Conservation (phyloP, 1,140 invertebrate species). For the Pogonus chalceus region DNA sequence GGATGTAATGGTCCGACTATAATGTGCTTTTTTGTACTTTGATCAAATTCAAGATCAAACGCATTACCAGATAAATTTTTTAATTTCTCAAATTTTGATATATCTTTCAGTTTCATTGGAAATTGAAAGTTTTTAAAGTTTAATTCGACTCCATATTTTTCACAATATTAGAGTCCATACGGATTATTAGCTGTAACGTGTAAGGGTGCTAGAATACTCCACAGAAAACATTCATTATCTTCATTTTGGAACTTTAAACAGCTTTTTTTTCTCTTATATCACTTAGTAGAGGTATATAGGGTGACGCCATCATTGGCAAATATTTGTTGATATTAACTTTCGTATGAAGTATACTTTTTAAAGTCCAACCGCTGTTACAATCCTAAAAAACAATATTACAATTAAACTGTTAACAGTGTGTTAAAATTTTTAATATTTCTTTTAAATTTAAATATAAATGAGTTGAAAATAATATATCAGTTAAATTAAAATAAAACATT, state of each 20-base stretch:
- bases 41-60: not conserved
- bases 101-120: not conserved
- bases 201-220: not conserved
- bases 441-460: no score
- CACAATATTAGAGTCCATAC: not conserved
- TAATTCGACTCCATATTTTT: not conserved
- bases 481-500: no score
- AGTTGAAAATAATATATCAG: no score
- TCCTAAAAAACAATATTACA: no score
- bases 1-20: constrained; percentile 8
- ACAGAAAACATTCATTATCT: not conserved
- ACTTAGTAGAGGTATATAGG: not conserved
- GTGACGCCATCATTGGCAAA: not conserved
- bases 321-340: not conserved
- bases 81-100: not conserved
- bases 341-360: no score
- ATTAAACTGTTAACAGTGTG: no score
- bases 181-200: not conserved
- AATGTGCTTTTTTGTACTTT: not conserved
- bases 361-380: no score
- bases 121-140: not conserved
- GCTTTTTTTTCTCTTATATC: not conserved
- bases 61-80: not conserved
- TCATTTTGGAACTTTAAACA: not conserved
- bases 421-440: no score